Evolutionary conservation across 2,113 vertebrate genomes (phyloP), one percentile per base, ranked within the genome.

Genomic region (Myiozetetes cayanensis): DNA sequence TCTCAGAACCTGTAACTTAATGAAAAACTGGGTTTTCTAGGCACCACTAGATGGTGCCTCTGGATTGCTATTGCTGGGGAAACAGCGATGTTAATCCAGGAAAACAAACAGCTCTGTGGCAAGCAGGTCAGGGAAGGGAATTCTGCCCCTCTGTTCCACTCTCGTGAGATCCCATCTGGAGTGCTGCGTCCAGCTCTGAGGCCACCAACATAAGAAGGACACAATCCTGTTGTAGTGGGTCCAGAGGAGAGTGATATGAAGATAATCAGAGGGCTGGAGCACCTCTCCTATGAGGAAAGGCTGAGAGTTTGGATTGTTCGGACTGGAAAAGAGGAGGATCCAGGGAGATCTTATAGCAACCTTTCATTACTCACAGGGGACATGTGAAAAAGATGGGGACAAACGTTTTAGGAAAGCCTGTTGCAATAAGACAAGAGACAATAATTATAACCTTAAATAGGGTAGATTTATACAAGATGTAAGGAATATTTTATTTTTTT

Each of bases 21-120:
- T 2, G n/a, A 33, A 31, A 37, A n/a, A 28, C 5, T 3, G 22
- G 0, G 0, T 37, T 82, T 88, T 14, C 30, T 1, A 52, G 19
- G 4, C 11, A 46, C 94, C 94, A 33, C 92, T 93, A 96, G 96
- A 46, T 95, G 96, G 95, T 82, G 95, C 52, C 19, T 75, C 30
- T 3, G 25, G 82, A 52, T 75, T n/a, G 1, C 65, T 44, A 0
- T n/a, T 47, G 14, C 46, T 43, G 61, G 35, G 37, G 46, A 58
- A 88, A 13, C 3, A 41, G 31, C 1, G 17, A 0, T 10, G 33
- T 41, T 35, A 28, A 5, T 11, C 10, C n/a, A 5, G 33, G 44
- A 18, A 35, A 68, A 28, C 20, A 9, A 27, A 3, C 2, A 4
- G 17, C 24, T 15, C 31, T 2, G 1, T 31, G 46, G 20, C 31